Evolutionary conservation across 2,888 invertebrate genomes (phyloP), one percentile per base, ranked within the genome.

Genomic region (Drosophila putrida): DNA sequence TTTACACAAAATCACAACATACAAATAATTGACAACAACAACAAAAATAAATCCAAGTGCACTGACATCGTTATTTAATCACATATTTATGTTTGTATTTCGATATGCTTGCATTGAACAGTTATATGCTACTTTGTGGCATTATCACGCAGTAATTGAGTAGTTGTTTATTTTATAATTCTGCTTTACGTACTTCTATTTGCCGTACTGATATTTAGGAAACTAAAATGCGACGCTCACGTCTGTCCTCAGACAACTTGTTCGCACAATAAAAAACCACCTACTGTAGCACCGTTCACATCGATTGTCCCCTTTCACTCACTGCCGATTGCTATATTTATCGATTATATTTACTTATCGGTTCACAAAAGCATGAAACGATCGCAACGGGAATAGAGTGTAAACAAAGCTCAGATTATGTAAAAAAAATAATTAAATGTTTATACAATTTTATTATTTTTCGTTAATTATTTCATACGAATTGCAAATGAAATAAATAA

Each of bases 201-300:
- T 59, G 47, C 33, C 61, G 75, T 65, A 41, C 53, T 59, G 33
- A 58, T 55, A 61, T 69, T 46, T 28, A 43, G 38, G 20, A 65
- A 70, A 69, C 50, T 44, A 72, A 71, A 71, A 61, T 59, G 62
- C 69, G 71, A 61, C 57, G 62, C 69, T 69, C 53, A 78, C 85
- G 64, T 87, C 89, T 71, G 72, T 71, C 79, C 72, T 82, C 88
- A 89, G 89, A 75, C 82, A 78, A 83, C 66, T 82, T 73, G 61
- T 67, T 83, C 82, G 82, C 68, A 84, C 88, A 78, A 87, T 71
- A 71, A 43, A 54, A 35, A 27, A 46, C 9, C 35, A 35, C 20
- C 39, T 53, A 8, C 58, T 36, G 11, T 31, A 38, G 11, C 25
- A 20, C 20, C 25, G 46, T 13, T 63, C 35, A 38, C 41, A 46